Conservation (phyloP, 2,797 vertebrate genomes). For the Lepidocolaptes lacrymiger region DNA sequence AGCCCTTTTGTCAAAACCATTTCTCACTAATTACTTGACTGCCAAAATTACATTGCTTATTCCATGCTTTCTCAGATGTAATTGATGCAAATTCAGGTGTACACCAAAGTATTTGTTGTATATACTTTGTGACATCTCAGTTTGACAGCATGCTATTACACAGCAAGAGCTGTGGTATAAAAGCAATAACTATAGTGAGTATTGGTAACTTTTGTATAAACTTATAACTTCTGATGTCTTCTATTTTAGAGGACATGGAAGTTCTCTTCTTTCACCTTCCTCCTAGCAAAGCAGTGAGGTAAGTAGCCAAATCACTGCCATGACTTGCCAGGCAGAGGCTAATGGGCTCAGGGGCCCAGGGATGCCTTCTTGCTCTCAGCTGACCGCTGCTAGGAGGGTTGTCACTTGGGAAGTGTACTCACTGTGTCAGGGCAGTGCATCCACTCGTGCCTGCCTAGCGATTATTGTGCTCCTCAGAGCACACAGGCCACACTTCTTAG, state of each 20-base stretch:
- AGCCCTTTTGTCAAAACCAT: background rate
- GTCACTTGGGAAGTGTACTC: background rate
- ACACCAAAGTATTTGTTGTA: background rate
- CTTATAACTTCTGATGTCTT: background rate
- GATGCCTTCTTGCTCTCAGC: background rate
- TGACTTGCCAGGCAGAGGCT: background rate
- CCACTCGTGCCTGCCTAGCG: fast-evolving
- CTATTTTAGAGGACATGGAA: background rate
- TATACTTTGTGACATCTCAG: background rate
- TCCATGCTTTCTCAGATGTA: background rate
- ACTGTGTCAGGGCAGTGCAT: background rate
- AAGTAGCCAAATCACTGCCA: background rate
- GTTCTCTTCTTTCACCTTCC: background rate
- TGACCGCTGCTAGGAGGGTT: background rate
- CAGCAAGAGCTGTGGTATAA: background rate
- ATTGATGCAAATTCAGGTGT: slow-evolving; percentile 6
- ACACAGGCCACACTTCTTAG: fast-evolving
- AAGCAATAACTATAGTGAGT: background rate
- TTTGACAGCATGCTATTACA: background rate
- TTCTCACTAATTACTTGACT: background rate
- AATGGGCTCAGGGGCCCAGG: background rate
- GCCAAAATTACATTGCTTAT: background rate
- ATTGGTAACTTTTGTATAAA: background rate
- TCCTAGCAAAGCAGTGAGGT: background rate
- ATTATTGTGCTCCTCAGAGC: background rate